These are phyloP conservation scores for Naja naja DNA, from an alignment of 2,113 vertebrate genomes.

Conservation along the genomic window DNA sequence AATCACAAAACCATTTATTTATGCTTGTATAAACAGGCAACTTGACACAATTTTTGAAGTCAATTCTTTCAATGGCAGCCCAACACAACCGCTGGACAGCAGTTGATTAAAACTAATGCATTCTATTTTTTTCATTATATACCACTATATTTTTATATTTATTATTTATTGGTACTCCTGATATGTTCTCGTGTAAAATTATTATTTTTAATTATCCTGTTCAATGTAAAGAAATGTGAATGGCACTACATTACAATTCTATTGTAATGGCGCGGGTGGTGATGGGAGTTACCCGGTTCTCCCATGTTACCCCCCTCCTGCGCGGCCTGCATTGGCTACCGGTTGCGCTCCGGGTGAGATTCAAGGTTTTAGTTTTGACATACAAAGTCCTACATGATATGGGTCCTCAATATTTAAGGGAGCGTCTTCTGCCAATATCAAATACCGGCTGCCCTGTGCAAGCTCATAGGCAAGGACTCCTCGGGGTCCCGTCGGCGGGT, in stretches of 20 bases:
- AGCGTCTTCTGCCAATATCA: too few relatives aligned
- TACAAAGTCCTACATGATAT: too few relatives aligned
- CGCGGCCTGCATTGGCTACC: too few relatives aligned
- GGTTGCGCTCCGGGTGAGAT: too few relatives aligned
- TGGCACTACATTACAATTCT: neutral
- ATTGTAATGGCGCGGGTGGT: too few relatives aligned
- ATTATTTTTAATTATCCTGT: neutral
- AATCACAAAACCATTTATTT: neutral
- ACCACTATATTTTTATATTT: neutral
- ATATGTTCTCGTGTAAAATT: neutral
- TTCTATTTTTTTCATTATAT: neutral
- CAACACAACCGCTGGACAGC: neutral
- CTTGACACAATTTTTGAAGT: neutral
- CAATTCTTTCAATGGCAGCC: neutral
- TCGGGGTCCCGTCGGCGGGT: too few relatives aligned
- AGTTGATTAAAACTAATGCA: neutral
- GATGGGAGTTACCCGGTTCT: too few relatives aligned
- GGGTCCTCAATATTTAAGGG: too few relatives aligned
- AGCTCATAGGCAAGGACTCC: too few relatives aligned
- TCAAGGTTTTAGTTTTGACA: too few relatives aligned
- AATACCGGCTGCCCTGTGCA: too few relatives aligned
- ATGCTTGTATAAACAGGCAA: neutral
- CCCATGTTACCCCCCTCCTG: too few relatives aligned
- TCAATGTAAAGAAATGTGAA: neutral
- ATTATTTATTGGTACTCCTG: neutral